phyloP scores from a whole-genome alignment of 2,113 vertebrate species.

The Eleginops maclovinus region DNA sequence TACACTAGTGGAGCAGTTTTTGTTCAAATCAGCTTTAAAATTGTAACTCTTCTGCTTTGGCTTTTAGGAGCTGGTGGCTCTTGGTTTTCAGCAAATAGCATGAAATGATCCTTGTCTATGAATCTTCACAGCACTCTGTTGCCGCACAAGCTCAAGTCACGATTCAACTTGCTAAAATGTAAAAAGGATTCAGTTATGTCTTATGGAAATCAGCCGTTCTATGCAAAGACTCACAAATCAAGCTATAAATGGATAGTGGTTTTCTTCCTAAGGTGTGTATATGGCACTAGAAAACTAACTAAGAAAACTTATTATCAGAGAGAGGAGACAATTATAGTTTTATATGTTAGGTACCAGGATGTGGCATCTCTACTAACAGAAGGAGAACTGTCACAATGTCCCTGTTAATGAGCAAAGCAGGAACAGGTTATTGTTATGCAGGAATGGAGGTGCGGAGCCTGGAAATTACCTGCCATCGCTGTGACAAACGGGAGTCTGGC shows the following conservation, averaged over 20 bases:
- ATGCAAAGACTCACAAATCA: neutral
- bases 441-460: conserved; percentile 22
- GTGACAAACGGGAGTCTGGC: conserved; percentile 62
- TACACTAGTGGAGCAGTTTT: neutral
- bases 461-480: conserved; percentile 74
- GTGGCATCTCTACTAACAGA: conserved; percentile 11
- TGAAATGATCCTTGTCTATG: neutral
- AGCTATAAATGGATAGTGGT: neutral
- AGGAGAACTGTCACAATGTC: conserved; percentile 18
- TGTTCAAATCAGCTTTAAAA: neutral
- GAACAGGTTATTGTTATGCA: conserved; percentile 54
- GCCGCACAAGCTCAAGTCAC: neutral
- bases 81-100: neutral
- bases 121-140: neutral
- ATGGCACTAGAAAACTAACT: neutral
- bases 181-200: neutral
- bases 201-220: neutral
- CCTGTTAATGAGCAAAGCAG: conserved; percentile 55
- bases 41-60: neutral
- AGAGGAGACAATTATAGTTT: neutral
- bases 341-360: conserved; percentile 2
- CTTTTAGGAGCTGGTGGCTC: neutral
- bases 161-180: neutral
- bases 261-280: neutral
- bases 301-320: neutral